phyloP scores from a whole-genome alignment of 2,113 vertebrate species.

The Monopterus albus region DNA sequence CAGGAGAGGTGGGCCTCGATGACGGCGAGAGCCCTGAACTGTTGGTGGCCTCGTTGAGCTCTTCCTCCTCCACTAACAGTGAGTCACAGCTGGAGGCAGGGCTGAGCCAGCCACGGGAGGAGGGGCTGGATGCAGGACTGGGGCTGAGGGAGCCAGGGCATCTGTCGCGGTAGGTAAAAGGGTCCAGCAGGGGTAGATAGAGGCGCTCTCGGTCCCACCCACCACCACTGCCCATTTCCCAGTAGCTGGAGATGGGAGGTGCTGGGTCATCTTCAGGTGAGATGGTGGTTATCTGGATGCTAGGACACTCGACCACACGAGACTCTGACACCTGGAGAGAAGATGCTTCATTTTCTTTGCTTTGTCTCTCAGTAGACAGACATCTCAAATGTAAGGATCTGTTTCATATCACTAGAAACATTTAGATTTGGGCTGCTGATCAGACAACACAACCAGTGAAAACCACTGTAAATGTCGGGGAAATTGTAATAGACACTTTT shows the following conservation, averaged over 20 bases:
- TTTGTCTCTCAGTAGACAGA: too few relatives aligned
- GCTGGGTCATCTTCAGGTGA: constrained; percentile 84
- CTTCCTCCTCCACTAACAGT: constrained; percentile 90
- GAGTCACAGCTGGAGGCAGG: constrained; percentile 90
- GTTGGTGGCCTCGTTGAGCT: constrained; percentile 86
- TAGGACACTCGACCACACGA: constrained; percentile 90
- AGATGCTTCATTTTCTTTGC: too few relatives aligned
- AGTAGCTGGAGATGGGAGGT: constrained; percentile 70
- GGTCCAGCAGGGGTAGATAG: constrained; percentile 87
- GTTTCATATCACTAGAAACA: too few relatives aligned
- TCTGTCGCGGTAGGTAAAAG: constrained; percentile 88
- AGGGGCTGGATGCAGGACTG: constrained; percentile 90
- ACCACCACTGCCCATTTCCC: constrained; percentile 82
- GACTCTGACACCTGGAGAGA: constrained; percentile 79
- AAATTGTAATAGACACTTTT: too few relatives aligned
- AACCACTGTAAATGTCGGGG: too few relatives aligned
- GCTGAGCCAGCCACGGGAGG: constrained; percentile 90
- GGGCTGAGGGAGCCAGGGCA: constrained; percentile 87
- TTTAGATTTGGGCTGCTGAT: too few relatives aligned
- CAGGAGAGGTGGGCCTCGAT: constrained; percentile 88
- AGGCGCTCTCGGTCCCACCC: constrained; percentile 87
- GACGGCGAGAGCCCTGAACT: constrained; percentile 86
- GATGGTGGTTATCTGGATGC: constrained; percentile 95
- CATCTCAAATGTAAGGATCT: too few relatives aligned
- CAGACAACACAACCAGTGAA: too few relatives aligned